These are phyloP conservation scores for Motacilla alba DNA, from an alignment of 2,113 vertebrate genomes.

Conservation along the genomic window DNA sequence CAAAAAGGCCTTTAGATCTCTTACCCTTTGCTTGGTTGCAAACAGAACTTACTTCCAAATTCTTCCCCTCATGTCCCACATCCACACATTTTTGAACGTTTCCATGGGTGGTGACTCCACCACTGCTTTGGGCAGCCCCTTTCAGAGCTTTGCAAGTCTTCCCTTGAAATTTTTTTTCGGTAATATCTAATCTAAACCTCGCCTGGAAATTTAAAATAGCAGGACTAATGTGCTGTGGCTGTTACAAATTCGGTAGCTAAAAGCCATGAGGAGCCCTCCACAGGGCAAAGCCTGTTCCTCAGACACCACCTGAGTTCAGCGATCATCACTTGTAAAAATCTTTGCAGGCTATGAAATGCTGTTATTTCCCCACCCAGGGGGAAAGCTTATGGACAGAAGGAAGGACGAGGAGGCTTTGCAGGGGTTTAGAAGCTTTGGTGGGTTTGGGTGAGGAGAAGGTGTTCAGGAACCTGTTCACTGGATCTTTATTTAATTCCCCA, in stretches of 20 bases:
- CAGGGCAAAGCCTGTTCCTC: background rate
- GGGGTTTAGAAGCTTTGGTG: background rate
- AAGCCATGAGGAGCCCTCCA: rapidly evolving
- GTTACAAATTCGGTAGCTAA: rapidly evolving
- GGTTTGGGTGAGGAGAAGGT: background rate
- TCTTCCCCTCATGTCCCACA: background rate
- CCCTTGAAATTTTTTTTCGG: rapidly evolving
- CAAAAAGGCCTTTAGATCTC: background rate
- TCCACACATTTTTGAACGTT: background rate
- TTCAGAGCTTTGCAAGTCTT: background rate
- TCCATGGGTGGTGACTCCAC: background rate
- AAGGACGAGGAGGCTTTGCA: background rate
- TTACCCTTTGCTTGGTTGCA: background rate
- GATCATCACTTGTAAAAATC: background rate
- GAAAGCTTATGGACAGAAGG: background rate
- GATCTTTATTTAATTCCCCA: background rate
- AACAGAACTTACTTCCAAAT: background rate
- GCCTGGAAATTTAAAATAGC: background rate
- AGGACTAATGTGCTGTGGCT: background rate
- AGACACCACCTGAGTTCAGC: background rate
- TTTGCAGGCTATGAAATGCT: background rate
- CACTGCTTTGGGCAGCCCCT: background rate
- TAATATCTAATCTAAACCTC: background rate
- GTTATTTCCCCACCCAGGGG: background rate
- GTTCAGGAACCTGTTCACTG: background rate